phyloP scores from a whole-genome alignment of 2,888 invertebrate species.

The Eilema depressum region DNA sequence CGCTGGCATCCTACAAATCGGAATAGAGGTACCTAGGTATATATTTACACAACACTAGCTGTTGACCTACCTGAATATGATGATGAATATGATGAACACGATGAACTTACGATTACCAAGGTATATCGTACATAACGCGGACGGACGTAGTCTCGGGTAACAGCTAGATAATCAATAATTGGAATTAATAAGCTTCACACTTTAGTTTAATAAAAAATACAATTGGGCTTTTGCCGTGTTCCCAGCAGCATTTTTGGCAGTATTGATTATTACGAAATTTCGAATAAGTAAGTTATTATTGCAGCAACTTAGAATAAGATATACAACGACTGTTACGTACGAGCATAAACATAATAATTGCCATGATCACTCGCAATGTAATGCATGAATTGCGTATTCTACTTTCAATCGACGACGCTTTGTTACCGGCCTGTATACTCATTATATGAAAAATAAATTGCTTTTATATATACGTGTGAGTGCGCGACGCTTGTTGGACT shows the following conservation, averaged over 20 bases:
- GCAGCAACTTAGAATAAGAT: not conserved
- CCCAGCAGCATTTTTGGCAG: not conserved
- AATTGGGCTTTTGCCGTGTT: not conserved
- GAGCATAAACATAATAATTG: not conserved
- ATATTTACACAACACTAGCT: not conserved
- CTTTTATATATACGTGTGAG: not conserved
- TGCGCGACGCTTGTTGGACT: not conserved
- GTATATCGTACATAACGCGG: too few species aligned
- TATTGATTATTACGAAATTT: not conserved
- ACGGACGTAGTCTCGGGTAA: too few species aligned
- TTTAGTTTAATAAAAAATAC: not conserved
- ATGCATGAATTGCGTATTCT: not conserved
- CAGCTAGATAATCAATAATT: not conserved
- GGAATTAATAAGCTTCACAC: not conserved
- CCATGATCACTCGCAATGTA: not conserved
- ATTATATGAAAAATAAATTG: not conserved
- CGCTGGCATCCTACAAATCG: constrained; percentile 89
- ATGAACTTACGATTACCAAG: too few species aligned
- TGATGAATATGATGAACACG: too few species aligned
- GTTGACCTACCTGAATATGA: too few species aligned
- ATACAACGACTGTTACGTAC: not conserved
- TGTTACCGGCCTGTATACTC: not conserved
- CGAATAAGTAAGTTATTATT: not conserved
- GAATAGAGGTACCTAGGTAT: constrained; percentile 74
- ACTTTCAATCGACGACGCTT: not conserved